Evolutionary conservation across 1,140 invertebrate genomes (phyloP).

Genomic region (Euura saliciscinereae): DNA sequence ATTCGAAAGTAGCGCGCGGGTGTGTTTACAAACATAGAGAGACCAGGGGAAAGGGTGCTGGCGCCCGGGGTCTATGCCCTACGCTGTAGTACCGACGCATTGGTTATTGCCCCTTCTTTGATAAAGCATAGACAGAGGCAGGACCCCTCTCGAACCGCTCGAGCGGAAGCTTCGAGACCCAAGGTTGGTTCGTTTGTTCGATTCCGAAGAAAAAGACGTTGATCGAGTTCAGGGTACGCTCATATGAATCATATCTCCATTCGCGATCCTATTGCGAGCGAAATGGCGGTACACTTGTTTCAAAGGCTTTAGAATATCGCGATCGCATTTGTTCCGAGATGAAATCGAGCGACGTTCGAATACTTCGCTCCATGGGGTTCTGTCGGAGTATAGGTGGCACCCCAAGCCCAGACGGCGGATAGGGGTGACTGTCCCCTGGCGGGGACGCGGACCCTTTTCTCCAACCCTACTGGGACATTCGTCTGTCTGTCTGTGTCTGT

Average conservation of each 20-base stretch:
- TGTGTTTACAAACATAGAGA: not conserved
- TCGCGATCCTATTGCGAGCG: too few species aligned
- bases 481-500: not conserved
- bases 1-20: constrained; percentile 1
- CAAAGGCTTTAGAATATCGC: too few species aligned
- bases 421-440: constrained; percentile 1
- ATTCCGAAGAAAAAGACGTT: too few species aligned
- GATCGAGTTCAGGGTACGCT: too few species aligned
- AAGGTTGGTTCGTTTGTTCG: too few species aligned
- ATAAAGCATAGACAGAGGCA: not conserved
- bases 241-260: too few species aligned
- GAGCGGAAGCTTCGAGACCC: not conserved
- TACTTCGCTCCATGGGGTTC: not conserved
- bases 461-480: not conserved
- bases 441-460: not conserved
- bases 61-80: not conserved
- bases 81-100: not conserved
- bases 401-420: not conserved
- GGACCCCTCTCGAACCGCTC: not conserved
- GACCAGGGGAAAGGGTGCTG: not conserved
- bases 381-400: not conserved
- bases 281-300: too few species aligned
- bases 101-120: not conserved
- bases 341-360: not conserved
- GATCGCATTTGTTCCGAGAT: not conserved